Evolutionary conservation across 92 coral and sea anemone species (phyloP).

Genomic region (Zoanthus sociatus): DNA sequence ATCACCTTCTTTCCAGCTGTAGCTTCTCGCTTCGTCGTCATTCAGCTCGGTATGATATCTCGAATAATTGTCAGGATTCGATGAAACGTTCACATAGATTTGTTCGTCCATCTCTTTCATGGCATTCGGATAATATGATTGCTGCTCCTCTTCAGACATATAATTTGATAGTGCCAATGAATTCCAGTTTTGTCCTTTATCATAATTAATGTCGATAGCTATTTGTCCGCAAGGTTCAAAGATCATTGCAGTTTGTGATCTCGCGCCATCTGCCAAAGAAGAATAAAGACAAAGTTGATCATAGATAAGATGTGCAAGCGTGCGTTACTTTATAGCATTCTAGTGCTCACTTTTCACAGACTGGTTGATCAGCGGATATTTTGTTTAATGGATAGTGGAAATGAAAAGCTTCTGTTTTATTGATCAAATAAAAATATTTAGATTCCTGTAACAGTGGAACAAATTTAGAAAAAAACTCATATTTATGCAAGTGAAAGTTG

Average conservation of each 20-base stretch:
- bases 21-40: not conserved
- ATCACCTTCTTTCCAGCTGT: not conserved
- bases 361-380: too few relatives aligned
- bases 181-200: not conserved
- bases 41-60: not conserved
- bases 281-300: too few relatives aligned
- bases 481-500: too few relatives aligned
- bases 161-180: not conserved
- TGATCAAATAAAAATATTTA: too few relatives aligned
- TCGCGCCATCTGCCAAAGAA: not conserved
- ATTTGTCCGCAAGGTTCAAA: conserved; percentile 25
- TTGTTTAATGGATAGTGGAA: too few relatives aligned
- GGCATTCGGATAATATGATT: not conserved
- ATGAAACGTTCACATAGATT: conserved; percentile 8
- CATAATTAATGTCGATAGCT: not conserved
- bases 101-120: not conserved
- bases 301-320: too few relatives aligned
- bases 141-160: not conserved
- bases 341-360: too few relatives aligned
- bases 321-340: too few relatives aligned
- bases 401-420: too few relatives aligned
- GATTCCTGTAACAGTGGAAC: too few relatives aligned
- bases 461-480: too few relatives aligned
- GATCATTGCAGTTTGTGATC: not conserved
- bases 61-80: not conserved